Base-by-base conservation (phyloP, 2,113 vertebrate genomes). In the Poicephalus gulielmi region DNA sequence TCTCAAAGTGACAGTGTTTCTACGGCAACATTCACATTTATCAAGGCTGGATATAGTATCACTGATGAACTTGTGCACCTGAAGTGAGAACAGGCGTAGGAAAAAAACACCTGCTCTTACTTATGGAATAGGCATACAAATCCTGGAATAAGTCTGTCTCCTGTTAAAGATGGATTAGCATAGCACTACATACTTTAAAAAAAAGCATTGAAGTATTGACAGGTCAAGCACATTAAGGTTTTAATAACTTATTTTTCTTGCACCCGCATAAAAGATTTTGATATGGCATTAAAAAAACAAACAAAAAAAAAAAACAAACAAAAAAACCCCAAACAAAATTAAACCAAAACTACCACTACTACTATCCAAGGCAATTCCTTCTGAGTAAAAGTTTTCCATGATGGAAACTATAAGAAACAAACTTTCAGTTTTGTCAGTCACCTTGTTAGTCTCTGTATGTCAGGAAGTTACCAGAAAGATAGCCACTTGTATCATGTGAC, bases 1-100 rank as follows among this genome's bases (percentile, higher is more conserved):
- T 96, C 80, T 28, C 78, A 20, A 69, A 90, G 70, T 60, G 92
- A 93, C 27, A 53, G 77, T 2, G 80, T 97, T 97, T 94, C 97
- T 93, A 92, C 7, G 16, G 96, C 69, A 97, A 97, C 89, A 8
- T 67, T 95, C 86, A 63, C 83, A 69, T 96, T 92, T 84, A 91
- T 77, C 95, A 83, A 79, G 70, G 88, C 77, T 87, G 77, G 77
- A 91, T 94, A 87, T 7, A 87, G 95, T 50, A 92, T 73, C 83
- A 50, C 82, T 83, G 93, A 66, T 85, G 91, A 95, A 95, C 91
- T 87, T 50, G 31, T 22, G 60, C 0, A 6, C 69, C 88, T 86
- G 28, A 55, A 93, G 69, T 78, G 93, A 94, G 88, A 97, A 96
- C 57, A 85, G 73, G 87, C 39, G 30, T 87, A 95, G 92, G 88